Evolutionary conservation across 2,797 vertebrate genomes (phyloP).

Genomic region (Sphaeramia orbicularis): DNA sequence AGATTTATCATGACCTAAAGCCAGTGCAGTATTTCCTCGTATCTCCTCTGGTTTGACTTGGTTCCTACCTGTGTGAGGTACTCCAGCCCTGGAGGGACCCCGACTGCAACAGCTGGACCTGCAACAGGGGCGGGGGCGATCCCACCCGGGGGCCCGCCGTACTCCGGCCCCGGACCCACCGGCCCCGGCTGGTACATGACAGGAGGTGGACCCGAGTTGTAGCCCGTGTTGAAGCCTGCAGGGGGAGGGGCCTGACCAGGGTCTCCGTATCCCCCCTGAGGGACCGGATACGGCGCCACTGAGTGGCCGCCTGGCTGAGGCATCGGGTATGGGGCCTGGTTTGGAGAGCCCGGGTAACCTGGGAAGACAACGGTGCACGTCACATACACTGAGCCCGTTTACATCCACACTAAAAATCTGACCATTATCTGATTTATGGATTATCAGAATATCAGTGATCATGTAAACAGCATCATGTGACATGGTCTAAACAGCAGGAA

Average conservation of each 20-base stretch:
- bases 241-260: constrained; percentile 74
- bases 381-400: background rate
- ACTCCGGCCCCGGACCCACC: constrained; percentile 51
- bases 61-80: constrained; percentile 88
- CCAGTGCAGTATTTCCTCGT: background rate
- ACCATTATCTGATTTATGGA: too few species aligned
- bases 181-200: constrained; percentile 83
- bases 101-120: constrained; percentile 53
- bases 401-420: too few species aligned
- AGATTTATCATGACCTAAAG: too few species aligned
- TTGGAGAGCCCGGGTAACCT: constrained; percentile 81
- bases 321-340: constrained; percentile 80
- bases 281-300: constrained; percentile 77
- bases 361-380: background rate
- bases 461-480: too few species aligned
- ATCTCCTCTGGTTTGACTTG: background rate
- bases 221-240: constrained; percentile 82
- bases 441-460: too few species aligned
- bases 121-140: constrained; percentile 37
- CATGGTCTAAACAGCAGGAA: too few species aligned
- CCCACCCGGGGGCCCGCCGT: constrained; percentile 47
- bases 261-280: constrained; percentile 77
- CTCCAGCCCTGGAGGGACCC: constrained; percentile 89
- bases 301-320: constrained; percentile 69
- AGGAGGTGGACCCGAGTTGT: constrained; percentile 63